Base-by-base conservation (phyloP, 2,113 vertebrate species). In the Tylochromis polylepis region DNA sequence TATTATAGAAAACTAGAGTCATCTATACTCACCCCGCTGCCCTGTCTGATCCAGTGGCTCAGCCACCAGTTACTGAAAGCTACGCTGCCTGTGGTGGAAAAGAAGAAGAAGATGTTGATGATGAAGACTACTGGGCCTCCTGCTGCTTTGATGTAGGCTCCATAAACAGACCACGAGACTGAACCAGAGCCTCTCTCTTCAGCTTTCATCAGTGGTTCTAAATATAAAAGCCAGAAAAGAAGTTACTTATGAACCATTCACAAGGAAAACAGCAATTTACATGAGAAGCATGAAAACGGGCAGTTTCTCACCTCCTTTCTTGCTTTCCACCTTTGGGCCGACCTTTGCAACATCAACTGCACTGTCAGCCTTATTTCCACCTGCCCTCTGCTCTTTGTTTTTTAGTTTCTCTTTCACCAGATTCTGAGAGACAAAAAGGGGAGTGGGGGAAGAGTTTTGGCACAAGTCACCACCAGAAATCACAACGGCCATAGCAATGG, bases 11-110 rank as follows among this genome's bases (percentile, higher is more conserved):
- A 82, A 86, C n/a, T 80, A 77, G 57, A 51, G 58, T 56, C 1
- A 8, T 31, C 56, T 82, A 27, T 18, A 86, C 96, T 96, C 87
- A 97, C 97, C 94, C 96, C 96, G 6, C 93, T 95, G 90, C 96
- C 96, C 93, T 96, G 96, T 62, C 89, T 90, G 91, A 97, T 97
- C 97, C 97, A 97, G 91, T 96, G 67, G 87, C 97, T 97, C 60
- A 97, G 95, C 96, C 97, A 97, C 96, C 97, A 97, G 94, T 97
- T 97, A 87, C 94, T 95, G 90, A 97, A 97, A 55, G 96, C 95
- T 60, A 96, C 93, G 88, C 95, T 96, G 93, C 96, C 96, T 1
- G 96, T 96, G 84, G 96, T 97, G 82, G 94, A 85, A 34, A 97
- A 87, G 92, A 97, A 97, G 93, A 97, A 89, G 85, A 97, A 27